Evolutionary conservation across 2,113 vertebrate species (phyloP).

Genomic region (Merops nubicus): DNA sequence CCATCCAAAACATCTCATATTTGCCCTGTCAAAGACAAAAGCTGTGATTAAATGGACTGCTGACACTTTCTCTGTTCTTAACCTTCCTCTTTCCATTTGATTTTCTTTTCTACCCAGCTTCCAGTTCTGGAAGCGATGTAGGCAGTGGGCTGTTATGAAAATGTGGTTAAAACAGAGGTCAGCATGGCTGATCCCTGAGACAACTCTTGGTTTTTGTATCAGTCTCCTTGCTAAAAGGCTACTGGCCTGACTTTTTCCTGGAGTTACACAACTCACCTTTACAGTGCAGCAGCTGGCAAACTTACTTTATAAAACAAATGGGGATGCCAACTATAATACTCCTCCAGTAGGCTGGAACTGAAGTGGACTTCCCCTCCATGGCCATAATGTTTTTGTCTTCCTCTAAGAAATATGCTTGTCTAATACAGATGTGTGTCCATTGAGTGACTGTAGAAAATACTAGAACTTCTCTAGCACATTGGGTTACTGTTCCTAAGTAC

Average conservation of each 20-base stretch:
- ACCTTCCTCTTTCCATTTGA: background rate
- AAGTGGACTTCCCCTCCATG: background rate
- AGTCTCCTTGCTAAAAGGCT: background rate
- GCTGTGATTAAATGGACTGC: background rate
- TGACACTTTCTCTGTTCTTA: background rate
- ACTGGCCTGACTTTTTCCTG: background rate
- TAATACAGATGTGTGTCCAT: background rate
- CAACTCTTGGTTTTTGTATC: background rate
- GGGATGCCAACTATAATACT: background rate
- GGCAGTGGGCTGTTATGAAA: background rate
- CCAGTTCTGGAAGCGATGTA: background rate
- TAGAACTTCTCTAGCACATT: background rate
- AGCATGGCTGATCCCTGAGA: background rate
- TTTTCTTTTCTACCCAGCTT: background rate
- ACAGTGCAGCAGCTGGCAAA: background rate
- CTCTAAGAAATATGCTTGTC: background rate
- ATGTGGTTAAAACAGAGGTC: background rate
- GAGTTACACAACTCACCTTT: background rate
- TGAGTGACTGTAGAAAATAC: background rate
- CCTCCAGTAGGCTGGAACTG: background rate
- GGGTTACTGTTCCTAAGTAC: background rate
- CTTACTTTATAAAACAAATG: background rate
- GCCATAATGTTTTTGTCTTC: background rate
- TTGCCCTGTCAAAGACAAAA: constrained; percentile 7
- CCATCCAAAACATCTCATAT: constrained; percentile 23